These are phyloP conservation scores for Seriola rivoliana DNA, from an alignment of 2,113 vertebrate genomes.

Conservation along the genomic window DNA sequence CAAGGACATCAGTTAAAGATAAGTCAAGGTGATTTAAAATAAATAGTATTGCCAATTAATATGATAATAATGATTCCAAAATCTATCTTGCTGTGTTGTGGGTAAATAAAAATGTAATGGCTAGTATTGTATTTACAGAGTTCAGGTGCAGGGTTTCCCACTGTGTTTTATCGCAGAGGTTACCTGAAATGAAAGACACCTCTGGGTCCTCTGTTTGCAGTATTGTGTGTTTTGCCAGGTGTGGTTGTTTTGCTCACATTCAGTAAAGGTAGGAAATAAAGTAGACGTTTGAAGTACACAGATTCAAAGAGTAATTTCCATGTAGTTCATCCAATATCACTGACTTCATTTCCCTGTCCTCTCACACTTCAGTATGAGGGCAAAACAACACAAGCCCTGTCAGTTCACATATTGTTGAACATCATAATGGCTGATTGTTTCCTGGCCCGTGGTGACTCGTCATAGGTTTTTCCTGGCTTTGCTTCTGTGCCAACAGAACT, in stretches of 20 bases:
- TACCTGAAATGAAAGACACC: too few species aligned
- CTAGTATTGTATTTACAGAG: background rate
- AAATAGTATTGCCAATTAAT: background rate
- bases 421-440: constrained; percentile 4
- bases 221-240: background rate
- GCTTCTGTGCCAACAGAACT: background rate
- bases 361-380: background rate
- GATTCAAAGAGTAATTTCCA: background rate
- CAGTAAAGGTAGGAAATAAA: constrained; percentile 1
- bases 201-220: too few species aligned
- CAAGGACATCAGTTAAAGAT: background rate
- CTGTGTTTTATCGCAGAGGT: too few species aligned
- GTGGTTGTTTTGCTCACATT: constrained; percentile 10
- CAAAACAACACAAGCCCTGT: constrained; percentile 14
- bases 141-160: background rate
- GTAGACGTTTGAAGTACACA: background rate
- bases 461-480: background rate
- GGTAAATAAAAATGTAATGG: background rate
- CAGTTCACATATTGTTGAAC: background rate
- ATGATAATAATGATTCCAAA: too few species aligned
- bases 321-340: background rate
- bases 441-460: constrained; percentile 8
- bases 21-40: background rate
- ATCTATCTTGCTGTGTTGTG: too few species aligned
- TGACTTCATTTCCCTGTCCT: background rate